Percentiles rank a stretch among this genome's conserved stretches.
Evolutionary conservation across 2,888 invertebrate genomes (phyloP).

Genomic region (Leucophora obtusa): DNA sequence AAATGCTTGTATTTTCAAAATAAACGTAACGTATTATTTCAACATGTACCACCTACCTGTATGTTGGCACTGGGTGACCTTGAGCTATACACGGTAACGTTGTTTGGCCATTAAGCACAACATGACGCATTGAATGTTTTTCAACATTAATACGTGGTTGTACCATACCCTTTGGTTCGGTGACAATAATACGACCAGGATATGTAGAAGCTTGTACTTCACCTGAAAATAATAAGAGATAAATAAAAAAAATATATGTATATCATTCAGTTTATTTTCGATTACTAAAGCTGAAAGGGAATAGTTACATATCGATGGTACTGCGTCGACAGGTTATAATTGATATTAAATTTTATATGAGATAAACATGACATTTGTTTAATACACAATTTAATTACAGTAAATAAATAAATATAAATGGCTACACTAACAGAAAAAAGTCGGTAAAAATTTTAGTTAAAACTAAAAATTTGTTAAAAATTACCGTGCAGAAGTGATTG

Average conservation of each 20-base stretch:
- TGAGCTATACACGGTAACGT: constrained; percentile 89
- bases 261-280: not conserved
- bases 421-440: too few species aligned
- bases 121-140: constrained; percentile 84
- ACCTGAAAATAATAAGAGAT: constrained; percentile 71
- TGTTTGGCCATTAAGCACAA: constrained; percentile 85
- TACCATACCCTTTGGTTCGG: constrained; percentile 87
- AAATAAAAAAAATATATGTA: constrained; percentile 1
- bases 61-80: constrained; percentile 89
- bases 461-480: too few species aligned
- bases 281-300: not conserved
- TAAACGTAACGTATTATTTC: too few species aligned
- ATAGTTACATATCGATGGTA: not conserved
- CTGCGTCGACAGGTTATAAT: not conserved
- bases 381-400: too few species aligned
- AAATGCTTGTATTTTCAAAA: too few species aligned
- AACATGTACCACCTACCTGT: constrained; percentile 81
- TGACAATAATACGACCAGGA: constrained; percentile 83
- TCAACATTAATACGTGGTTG: constrained; percentile 87
- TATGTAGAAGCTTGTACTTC: constrained; percentile 84
- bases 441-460: too few species aligned
- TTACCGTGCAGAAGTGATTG: too few species aligned
- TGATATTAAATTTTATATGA: too few species aligned
- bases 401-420: too few species aligned
- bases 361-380: too few species aligned